Evolutionary conservation across 2,888 invertebrate species (phyloP).

Genomic region (Nomada fabriciana): DNA sequence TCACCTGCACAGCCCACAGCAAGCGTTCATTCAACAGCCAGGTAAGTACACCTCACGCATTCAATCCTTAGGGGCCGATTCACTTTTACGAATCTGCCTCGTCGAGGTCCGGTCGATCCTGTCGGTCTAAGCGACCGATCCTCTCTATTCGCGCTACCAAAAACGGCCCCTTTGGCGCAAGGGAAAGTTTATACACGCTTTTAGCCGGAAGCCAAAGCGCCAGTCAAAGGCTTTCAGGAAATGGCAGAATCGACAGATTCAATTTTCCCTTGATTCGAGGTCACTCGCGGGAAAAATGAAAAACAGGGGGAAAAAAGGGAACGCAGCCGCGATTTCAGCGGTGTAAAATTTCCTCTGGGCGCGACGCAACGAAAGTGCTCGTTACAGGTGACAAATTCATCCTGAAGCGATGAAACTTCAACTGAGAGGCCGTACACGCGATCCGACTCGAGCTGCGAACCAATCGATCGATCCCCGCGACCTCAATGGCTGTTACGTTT

Average conservation of each 20-base stretch:
- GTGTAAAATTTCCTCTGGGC: conserved; percentile 34
- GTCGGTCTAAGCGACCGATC: neutral
- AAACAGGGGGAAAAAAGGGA: neutral
- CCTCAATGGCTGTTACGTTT: conserved; percentile 9
- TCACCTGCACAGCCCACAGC: neutral
- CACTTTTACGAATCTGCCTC: neutral
- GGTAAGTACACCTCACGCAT: neutral
- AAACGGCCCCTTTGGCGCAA: neutral
- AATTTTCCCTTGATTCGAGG: neutral
- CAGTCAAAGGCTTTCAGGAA: neutral
- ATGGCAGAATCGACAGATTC: neutral
- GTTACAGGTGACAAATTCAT: conserved; percentile 52
- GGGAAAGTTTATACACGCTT: conserved; percentile 5
- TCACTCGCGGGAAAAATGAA: conserved; percentile 1
- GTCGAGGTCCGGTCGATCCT: neutral
- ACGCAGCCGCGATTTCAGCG: conserved; percentile 18
- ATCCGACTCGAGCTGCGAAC: too few relatives aligned
- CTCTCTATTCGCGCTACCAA: too few relatives aligned
- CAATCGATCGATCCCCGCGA: conserved; percentile 18
- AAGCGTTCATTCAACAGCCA: too few relatives aligned
- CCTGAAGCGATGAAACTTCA: conserved; percentile 30
- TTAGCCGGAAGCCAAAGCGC: neutral
- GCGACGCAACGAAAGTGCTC: conserved; percentile 29
- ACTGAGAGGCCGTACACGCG: neutral
- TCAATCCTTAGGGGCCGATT: neutral